These are phyloP conservation scores for Tinea pellionella DNA, from an alignment of 2,888 invertebrate genomes.

Conservation along the genomic window DNA sequence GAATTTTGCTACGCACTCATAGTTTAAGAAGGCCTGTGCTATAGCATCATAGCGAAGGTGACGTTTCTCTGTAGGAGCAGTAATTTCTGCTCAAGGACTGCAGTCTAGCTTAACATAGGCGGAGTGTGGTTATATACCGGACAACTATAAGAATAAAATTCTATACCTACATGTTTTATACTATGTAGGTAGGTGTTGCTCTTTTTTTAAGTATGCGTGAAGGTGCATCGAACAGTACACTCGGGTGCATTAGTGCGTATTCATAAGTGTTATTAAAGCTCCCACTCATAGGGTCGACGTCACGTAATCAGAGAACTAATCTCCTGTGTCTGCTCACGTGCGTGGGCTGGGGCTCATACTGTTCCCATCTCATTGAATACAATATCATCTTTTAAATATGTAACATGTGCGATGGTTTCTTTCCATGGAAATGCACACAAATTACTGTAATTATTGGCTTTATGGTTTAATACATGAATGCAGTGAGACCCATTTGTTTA, in stretches of 20 bases:
- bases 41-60: too few species aligned
- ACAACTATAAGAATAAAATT: too few species aligned
- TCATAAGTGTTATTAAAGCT: background rate
- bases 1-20: too few species aligned
- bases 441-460: background rate
- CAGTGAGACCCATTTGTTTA: background rate
- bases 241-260: background rate
- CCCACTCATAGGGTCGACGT: slow-evolving; percentile 31
- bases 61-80: too few species aligned
- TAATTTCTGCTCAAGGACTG: too few species aligned
- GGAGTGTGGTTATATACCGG: too few species aligned
- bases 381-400: slow-evolving; percentile 32
- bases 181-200: too few species aligned
- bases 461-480: background rate
- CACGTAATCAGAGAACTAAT: slow-evolving; percentile 58
- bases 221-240: background rate
- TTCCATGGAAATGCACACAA: background rate
- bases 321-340: slow-evolving; percentile 55
- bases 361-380: slow-evolving; percentile 27
- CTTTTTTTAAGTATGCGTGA: background rate
- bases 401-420: slow-evolving; percentile 11
- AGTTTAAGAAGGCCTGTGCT: too few species aligned
- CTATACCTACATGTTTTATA: too few species aligned
- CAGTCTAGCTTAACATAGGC: too few species aligned
- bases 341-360: slow-evolving; percentile 24